A percentile compares a stretch with the other conserved stretches of the same genome.
These are phyloP conservation scores for Nothocercus nigrocapillus DNA, from an alignment of 2,113 vertebrate genomes.

Conservation along the genomic window DNA sequence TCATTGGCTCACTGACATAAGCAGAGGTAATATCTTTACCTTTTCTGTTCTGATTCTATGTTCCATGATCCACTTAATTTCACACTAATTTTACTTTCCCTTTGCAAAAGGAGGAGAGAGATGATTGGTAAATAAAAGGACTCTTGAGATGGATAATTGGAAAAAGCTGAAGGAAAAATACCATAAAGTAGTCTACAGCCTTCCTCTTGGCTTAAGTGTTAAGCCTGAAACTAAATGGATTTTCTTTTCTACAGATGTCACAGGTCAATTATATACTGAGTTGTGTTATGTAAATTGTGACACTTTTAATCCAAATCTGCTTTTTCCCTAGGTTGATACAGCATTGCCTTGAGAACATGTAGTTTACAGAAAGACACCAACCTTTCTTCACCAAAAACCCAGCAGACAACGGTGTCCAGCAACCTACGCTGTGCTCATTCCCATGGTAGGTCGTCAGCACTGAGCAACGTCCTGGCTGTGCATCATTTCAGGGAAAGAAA, in stretches of 20 bases:
- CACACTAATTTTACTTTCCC: not conserved
- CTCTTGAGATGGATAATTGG: not conserved
- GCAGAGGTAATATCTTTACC: not conserved
- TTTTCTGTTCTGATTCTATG: not conserved
- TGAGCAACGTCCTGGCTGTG: not conserved
- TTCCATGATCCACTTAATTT: not conserved
- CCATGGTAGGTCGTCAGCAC: conserved; percentile 46
- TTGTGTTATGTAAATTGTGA: not conserved
- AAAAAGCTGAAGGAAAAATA: not conserved
- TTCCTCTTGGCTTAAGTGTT: not conserved
- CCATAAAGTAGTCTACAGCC: not conserved
- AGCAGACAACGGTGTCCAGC: not conserved
- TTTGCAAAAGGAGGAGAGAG: not conserved
- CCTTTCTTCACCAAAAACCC: not conserved
- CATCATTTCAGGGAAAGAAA: not conserved
- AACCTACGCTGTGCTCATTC: not conserved
- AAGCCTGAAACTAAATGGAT: not conserved
- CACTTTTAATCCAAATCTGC: not conserved
- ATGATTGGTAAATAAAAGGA: not conserved
- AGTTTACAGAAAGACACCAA: not conserved
- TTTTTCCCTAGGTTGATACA: conserved; percentile 38
- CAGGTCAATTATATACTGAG: not conserved
- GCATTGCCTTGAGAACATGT: conserved; percentile 16
- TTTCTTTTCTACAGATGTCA: not conserved
- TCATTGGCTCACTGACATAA: not conserved